phyloP scores from a whole-genome alignment of 2,797 vertebrate species.

The Platalea minor region DNA sequence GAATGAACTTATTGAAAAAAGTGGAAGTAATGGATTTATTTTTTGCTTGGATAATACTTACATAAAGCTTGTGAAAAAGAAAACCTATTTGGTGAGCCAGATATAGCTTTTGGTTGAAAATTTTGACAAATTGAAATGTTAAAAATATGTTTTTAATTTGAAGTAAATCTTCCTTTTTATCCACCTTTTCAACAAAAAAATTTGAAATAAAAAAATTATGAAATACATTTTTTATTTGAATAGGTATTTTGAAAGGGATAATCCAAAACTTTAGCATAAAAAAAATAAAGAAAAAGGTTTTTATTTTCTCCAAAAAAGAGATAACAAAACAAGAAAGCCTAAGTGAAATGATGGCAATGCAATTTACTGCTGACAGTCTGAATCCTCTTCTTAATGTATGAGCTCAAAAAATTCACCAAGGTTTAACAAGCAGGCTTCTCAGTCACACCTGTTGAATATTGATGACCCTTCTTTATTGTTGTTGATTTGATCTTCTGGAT shows the following conservation, averaged over 20 bases:
- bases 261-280: not conserved
- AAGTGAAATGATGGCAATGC: fast-evolving
- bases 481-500: not conserved
- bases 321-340: not conserved
- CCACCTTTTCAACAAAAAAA: not conserved
- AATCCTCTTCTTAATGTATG: not conserved
- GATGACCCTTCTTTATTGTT: not conserved
- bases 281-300: fast-evolving
- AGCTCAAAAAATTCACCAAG: not conserved
- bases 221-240: not conserved
- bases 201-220: not conserved
- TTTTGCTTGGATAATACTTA: not conserved
- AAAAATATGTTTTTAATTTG: not conserved
- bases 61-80: not conserved
- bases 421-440: not conserved
- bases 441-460: not conserved
- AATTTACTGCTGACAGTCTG: not conserved
- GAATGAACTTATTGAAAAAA: not conserved
- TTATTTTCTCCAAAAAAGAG: not conserved
- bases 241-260: not conserved
- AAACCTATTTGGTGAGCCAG: not conserved
- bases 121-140: not conserved
- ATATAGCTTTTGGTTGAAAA: not conserved
- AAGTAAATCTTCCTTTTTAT: not conserved
- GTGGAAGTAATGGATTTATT: not conserved